Conservation (phyloP, 2,888 invertebrate genomes). For the Netelia melanura region DNA sequence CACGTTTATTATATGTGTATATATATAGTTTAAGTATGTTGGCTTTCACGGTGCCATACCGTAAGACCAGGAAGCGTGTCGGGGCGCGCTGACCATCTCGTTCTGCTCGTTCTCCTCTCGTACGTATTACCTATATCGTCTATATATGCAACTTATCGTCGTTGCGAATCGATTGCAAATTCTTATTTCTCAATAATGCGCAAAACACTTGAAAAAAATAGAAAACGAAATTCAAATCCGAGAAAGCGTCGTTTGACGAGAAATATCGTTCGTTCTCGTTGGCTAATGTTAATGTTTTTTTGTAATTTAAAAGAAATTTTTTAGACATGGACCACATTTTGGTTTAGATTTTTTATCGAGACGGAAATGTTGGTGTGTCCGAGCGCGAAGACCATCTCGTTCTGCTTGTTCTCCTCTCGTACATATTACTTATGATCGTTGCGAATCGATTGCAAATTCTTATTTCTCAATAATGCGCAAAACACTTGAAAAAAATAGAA, state of each 20-base stretch:
- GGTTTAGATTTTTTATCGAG: conserved; percentile 20
- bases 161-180: conserved; percentile 40
- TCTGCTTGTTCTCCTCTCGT: conserved; percentile 46
- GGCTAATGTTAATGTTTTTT: too few relatives aligned
- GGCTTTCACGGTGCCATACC: conserved; percentile 65
- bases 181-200: conserved; percentile 30
- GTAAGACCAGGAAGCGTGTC: conserved; percentile 67
- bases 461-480: conserved; percentile 20
- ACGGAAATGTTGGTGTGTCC: conserved; percentile 46
- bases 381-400: conserved; percentile 60
- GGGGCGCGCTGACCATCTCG: conserved; percentile 61
- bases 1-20: conserved; percentile 2
- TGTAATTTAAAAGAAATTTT: not conserved
- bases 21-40: conserved; percentile 33
- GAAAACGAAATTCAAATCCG: not conserved
- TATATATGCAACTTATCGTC: conserved; percentile 9
- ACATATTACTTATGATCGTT: conserved; percentile 26
- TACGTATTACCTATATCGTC: conserved; percentile 29
- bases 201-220: not conserved
- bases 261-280: too few relatives aligned
- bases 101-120: conserved; percentile 51
- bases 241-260: too few relatives aligned
- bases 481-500: not conserved
- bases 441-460: conserved; percentile 41
- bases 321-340: not conserved